These are phyloP conservation scores for Melikaiella ostensackeni DNA, from an alignment of 2,888 invertebrate genomes.

Conservation along the genomic window DNA sequence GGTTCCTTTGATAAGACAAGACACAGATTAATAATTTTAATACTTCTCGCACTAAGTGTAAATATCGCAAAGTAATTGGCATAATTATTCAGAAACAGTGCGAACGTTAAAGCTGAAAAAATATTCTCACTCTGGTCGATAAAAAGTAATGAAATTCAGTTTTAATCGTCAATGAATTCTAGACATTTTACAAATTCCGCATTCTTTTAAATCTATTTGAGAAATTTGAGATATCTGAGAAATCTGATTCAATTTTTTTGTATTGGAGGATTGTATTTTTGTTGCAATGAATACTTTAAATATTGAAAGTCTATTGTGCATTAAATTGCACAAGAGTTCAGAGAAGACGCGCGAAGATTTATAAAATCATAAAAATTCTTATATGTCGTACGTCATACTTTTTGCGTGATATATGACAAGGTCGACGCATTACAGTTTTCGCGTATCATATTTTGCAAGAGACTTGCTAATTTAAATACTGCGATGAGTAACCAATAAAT, in stretches of 20 bases:
- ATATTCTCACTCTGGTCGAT: background rate
- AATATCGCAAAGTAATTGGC: conserved; percentile 24
- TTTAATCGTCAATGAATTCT: background rate
- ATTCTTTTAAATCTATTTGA: background rate
- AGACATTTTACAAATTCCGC: background rate
- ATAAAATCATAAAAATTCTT: conserved; percentile 31
- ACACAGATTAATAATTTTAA: background rate
- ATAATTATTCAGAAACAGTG: conserved; percentile 15
- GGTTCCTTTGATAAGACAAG: conserved; percentile 7
- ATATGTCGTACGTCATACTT: conserved; percentile 31
- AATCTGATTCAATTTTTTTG: background rate
- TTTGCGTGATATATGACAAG: conserved; percentile 36
- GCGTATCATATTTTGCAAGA: conserved; percentile 31
- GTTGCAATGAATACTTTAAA: background rate
- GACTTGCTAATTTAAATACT: conserved; percentile 18
- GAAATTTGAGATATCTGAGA: background rate
- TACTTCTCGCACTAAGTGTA: conserved; percentile 1
- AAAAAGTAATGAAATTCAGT: background rate
- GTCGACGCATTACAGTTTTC: conserved; percentile 36
- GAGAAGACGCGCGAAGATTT: conserved; percentile 30
- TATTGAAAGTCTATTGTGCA: background rate
- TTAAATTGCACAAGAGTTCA: conserved; percentile 36
- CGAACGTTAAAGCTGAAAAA: background rate
- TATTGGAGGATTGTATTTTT: background rate
- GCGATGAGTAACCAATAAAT: conserved; percentile 15